phyloP scores from a whole-genome alignment of 2,797 vertebrate genomes.

The Acestrorhynchus altus region DNA sequence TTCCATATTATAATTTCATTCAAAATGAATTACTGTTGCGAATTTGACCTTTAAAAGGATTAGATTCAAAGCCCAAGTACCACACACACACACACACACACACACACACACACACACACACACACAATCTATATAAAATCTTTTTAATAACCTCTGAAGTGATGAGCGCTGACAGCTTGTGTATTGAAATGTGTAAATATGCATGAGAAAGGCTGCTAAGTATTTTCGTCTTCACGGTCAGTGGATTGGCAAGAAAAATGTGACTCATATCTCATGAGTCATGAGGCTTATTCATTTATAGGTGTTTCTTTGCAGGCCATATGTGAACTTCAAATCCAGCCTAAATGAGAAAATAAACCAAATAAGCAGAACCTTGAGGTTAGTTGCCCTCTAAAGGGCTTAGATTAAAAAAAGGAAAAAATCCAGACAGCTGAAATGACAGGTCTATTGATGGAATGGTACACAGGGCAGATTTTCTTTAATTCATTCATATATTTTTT shows the following conservation, averaged over 20 bases:
- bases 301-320: slow-evolving; percentile 63
- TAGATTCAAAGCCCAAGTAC: slow-evolving; percentile 29
- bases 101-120: slow-evolving; percentile 64
- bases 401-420: slow-evolving; percentile 9
- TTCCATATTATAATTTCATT: slow-evolving; percentile 40
- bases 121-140: slow-evolving; percentile 44
- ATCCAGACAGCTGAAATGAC: slow-evolving; percentile 27
- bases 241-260: slow-evolving; percentile 72
- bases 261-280: slow-evolving; percentile 81
- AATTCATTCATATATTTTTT: slow-evolving; percentile 43
- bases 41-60: slow-evolving; percentile 54
- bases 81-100: not conserved
- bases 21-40: slow-evolving; percentile 25
- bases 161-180: slow-evolving; percentile 69
- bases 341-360: slow-evolving; percentile 24
- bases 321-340: slow-evolving; percentile 48
- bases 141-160: slow-evolving; percentile 68
- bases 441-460: slow-evolving; percentile 30
- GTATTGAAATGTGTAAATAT: slow-evolving; percentile 77
- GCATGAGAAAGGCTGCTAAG: slow-evolving; percentile 78
- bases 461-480: slow-evolving; percentile 31
- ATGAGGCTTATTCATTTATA: slow-evolving; percentile 78
- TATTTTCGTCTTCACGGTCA: slow-evolving; percentile 76
- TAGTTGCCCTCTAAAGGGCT: slow-evolving; percentile 31
- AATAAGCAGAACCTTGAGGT: slow-evolving; percentile 29